Evolutionary conservation across 2,888 invertebrate genomes (phyloP).

Genomic region (Notodonta dromedarius): DNA sequence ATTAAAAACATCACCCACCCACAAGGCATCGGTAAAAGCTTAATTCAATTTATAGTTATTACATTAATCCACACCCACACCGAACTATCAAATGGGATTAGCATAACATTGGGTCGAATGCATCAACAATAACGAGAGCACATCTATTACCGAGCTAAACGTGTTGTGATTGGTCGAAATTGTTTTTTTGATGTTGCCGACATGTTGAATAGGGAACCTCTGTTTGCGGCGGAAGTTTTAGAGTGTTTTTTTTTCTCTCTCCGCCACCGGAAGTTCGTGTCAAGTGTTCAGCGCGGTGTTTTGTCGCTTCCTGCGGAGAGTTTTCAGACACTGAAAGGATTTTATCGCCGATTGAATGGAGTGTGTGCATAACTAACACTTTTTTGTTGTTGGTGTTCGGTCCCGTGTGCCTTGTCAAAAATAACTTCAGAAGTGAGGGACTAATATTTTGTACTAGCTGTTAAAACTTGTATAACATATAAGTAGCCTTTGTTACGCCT

Average conservation of each 20-base stretch:
- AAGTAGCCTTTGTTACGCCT: too few relatives aligned
- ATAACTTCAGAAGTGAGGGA: too few relatives aligned
- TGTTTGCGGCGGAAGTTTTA: constrained; percentile 35
- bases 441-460: too few relatives aligned
- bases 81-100: constrained; percentile 36
- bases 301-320: constrained; percentile 28
- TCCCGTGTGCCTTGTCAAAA: too few relatives aligned
- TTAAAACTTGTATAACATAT: too few relatives aligned
- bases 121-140: constrained; percentile 38
- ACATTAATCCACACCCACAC: constrained; percentile 42
- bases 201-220: constrained; percentile 14
- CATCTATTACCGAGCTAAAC: constrained; percentile 32
- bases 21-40: constrained; percentile 30
- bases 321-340: constrained; percentile 17
- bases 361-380: background rate
- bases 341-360: constrained; percentile 12
- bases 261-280: constrained; percentile 27
- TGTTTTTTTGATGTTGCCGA: constrained; percentile 46
- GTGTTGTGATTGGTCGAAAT: constrained; percentile 45
- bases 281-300: constrained; percentile 29
- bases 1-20: constrained; percentile 30
- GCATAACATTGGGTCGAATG: constrained; percentile 38
- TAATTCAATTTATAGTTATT: constrained; percentile 41
- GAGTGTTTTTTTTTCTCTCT: constrained; percentile 32
- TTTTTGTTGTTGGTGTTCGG: background rate